Evolutionary conservation across 2,797 vertebrate genomes (phyloP), one percentile per base, ranked within the genome.

Genomic region (Typhlichthys subterraneus): DNA sequence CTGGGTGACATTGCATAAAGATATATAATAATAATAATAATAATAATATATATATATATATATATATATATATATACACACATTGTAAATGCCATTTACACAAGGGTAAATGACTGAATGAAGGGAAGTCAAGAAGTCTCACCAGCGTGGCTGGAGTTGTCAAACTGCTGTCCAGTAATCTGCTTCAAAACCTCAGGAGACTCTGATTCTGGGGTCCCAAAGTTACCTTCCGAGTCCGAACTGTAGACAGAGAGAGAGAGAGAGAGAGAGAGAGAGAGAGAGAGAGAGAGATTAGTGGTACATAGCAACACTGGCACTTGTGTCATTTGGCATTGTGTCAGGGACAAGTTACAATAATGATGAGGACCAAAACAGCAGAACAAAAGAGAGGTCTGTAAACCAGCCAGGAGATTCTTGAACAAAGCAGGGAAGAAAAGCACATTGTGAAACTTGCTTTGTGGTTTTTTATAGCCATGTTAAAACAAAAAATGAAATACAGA

Each of bases 201-300:
- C 86, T 95, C 94, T 0, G 90, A 92, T 73, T 97, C 96, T 3
- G 96, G 96, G 19, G 96, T 98, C 85, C 91, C 96, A 78, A 95
- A 97, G 87, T 93, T 91, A 71, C 94, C 94, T 86, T 97, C 96
- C 0, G 96, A 97, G 91, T 98, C 96, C 51, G 95, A 97, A 88
- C 96, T 98, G 92, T 80, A 85, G 74, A 72, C 23, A 75, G 33
- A 77, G 10, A 47, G 13, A 56, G 53, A 79, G 33, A 75, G 33
- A 77, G 8, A 47, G 13, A 56, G 53, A 80, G 6, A 65, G 58
- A 29, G 59, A 68, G 31, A 63, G 5, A 59, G 10, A 14, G 1
- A 12, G 0, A 12, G 5, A 61, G 7, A 53, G 12, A 23, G 3
- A 57, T 61, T 10, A 47, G 10, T 51, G 58, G 13, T 12, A 9